Percentiles rank a stretch among this genome's conserved stretches.
Evolutionary conservation across 2,113 vertebrate genomes (phyloP).

Genomic region (Siniperca knerii): DNA sequence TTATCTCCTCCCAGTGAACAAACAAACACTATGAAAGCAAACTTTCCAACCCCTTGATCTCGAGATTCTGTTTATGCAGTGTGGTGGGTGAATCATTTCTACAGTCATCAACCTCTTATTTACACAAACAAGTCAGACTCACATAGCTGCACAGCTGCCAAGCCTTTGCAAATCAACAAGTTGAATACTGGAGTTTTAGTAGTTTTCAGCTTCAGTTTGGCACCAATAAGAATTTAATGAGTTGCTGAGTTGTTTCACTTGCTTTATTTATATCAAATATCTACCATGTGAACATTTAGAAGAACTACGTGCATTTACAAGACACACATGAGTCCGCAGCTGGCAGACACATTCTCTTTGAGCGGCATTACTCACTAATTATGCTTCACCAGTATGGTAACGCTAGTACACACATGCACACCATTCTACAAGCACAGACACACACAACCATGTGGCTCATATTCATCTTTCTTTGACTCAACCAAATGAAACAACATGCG

Average conservation of each 20-base stretch:
- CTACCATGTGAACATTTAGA: conserved; percentile 7
- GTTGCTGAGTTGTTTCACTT: neutral
- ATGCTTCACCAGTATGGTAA: neutral
- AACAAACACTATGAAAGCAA: conserved; percentile 40
- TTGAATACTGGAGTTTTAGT: conserved; percentile 20
- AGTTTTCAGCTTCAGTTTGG: neutral
- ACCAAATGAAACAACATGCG: neutral
- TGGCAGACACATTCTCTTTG: conserved; percentile 7
- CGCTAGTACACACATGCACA: neutral
- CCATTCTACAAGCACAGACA: neutral
- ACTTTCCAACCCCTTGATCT: conserved; percentile 32
- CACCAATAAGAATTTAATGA: neutral
- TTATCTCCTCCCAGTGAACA: conserved; percentile 42
- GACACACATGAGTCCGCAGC: conserved; percentile 28
- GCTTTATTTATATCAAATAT: conserved; percentile 21
- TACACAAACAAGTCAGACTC: conserved; percentile 27
- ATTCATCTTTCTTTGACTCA: conserved; percentile 10
- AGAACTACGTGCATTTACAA: conserved; percentile 9
- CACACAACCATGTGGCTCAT: conserved; percentile 12
- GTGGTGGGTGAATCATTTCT: conserved; percentile 40
- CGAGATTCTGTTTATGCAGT: conserved; percentile 38
- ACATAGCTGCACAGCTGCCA: conserved; percentile 23
- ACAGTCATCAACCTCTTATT: conserved; percentile 53
- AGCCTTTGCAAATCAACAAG: conserved; percentile 23
- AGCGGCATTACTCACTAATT: conserved; percentile 10